Conservation (phyloP, 1,140 invertebrate species). For the Nasonia longicornis region DNA sequence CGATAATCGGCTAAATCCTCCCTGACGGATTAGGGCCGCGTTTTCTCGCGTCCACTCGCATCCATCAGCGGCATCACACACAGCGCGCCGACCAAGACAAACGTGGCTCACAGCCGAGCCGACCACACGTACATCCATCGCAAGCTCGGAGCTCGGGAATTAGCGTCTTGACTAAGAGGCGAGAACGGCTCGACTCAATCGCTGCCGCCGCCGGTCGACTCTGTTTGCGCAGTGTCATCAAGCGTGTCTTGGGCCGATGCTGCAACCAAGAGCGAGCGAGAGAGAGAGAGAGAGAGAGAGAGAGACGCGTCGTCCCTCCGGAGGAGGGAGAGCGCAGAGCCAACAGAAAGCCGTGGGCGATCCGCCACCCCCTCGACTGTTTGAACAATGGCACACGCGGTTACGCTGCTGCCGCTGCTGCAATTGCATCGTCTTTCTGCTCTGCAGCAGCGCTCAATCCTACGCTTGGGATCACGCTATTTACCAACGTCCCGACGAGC, state of each 20-base stretch:
- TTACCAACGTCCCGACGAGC: background rate
- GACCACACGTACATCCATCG: background rate
- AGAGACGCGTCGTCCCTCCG: constrained; percentile 13
- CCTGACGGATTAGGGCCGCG: constrained; percentile 4
- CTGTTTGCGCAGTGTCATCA: constrained; percentile 38
- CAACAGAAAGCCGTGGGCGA: constrained; percentile 14
- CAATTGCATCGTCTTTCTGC: constrained; percentile 39
- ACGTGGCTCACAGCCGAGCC: background rate
- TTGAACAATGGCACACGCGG: constrained; percentile 57
- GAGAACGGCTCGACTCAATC: constrained; percentile 30
- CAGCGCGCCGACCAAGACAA: background rate
- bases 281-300: constrained; percentile 40
- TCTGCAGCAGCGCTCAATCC: constrained; percentile 22
- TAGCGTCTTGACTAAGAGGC: constrained; percentile 39
- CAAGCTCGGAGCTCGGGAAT: constrained; percentile 12
- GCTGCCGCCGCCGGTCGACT: background rate
- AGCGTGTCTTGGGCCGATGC: constrained; percentile 22
- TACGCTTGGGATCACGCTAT: background rate
- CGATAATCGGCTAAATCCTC: background rate
- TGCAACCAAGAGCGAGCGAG: constrained; percentile 45
- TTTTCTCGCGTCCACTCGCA: constrained; percentile 14
- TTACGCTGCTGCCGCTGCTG: background rate
- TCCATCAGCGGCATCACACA: background rate
- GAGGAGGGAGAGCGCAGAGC: constrained; percentile 21
- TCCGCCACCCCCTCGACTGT: constrained; percentile 27